Percentiles rank a stretch among this genome's conserved stretches.
Evolutionary conservation across 2,113 vertebrate genomes (phyloP).

Genomic region (Bos javanicus): DNA sequence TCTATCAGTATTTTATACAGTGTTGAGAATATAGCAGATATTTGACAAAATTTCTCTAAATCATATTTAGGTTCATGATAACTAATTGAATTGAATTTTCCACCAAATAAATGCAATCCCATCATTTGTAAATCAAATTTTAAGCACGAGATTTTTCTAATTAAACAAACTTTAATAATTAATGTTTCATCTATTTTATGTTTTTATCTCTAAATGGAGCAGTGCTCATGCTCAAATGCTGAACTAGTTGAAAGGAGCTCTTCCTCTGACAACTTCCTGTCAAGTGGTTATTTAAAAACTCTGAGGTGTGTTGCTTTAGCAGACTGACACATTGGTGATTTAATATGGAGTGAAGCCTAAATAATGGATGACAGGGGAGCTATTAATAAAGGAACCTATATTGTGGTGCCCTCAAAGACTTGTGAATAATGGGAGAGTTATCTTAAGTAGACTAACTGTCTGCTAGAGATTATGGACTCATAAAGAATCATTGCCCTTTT

Average conservation of each 20-base stretch:
- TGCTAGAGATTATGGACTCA: neutral
- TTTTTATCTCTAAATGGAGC: neutral
- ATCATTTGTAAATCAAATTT: neutral
- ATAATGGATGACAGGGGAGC: slow-evolving; percentile 2
- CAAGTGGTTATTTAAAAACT: slow-evolving; percentile 45
- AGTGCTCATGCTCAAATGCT: neutral
- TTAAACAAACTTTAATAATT: neutral
- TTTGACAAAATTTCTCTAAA: neutral
- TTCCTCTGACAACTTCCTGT: slow-evolving; percentile 36
- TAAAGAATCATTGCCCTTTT: neutral
- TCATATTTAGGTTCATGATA: neutral
- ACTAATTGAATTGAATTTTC: neutral
- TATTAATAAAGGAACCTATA: slow-evolving; percentile 30
- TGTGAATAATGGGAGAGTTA: neutral
- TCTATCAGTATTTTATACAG: neutral
- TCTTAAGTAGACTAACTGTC: neutral
- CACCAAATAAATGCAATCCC: neutral
- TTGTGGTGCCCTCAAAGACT: neutral
- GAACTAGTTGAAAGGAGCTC: neutral
- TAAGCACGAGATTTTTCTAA: neutral
- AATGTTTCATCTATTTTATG: neutral
- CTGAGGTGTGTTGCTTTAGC: neutral
- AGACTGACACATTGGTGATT: slow-evolving; percentile 25
- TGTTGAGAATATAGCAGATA: neutral
- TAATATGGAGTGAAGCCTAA: slow-evolving; percentile 9